phyloP scores from a whole-genome alignment of 92 coral and sea anemone genomes.

The Bergia puertoricense region DNA sequence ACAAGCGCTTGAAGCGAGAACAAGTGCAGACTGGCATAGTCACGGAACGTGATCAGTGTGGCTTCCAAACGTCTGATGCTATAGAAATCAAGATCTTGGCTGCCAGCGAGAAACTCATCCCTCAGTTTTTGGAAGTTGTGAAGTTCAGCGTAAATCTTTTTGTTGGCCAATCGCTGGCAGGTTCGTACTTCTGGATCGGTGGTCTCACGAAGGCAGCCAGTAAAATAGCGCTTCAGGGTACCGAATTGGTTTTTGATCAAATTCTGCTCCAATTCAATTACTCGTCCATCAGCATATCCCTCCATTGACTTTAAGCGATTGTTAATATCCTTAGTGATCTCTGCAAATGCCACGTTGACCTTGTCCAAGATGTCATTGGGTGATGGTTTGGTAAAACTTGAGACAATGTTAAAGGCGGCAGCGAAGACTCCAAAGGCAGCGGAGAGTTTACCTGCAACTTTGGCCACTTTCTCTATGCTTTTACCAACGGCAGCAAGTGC shows the following conservation, averaged over 20 bases:
- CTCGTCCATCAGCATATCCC: conserved; percentile 20
- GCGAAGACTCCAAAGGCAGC: conserved; percentile 25
- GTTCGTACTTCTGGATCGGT: conserved; percentile 3
- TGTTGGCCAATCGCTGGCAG: conserved; percentile 14
- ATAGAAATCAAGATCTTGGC: neutral
- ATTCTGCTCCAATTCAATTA: neutral
- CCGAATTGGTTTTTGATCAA: neutral
- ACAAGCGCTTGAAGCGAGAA: conserved; percentile 17
- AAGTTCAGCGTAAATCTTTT: neutral
- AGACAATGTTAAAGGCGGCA: conserved; percentile 26
- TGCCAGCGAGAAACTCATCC: neutral
- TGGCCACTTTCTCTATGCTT: conserved; percentile 1
- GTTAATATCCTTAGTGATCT: conserved; percentile 26
- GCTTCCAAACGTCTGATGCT: neutral
- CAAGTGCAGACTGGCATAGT: conserved; percentile 28
- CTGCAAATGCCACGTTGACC: conserved; percentile 32
- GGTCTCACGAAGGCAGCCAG: conserved; percentile 20
- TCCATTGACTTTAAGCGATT: conserved; percentile 26
- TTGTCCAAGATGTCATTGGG: conserved; percentile 26
- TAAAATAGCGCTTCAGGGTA: neutral
- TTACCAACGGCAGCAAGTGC: neutral
- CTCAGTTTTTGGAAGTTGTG: conserved; percentile 21
- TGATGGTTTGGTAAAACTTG: conserved; percentile 3
- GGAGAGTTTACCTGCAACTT: conserved; percentile 1
- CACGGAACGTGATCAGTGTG: neutral